Evolutionary conservation across 2,888 invertebrate genomes (phyloP).

Genomic region (Conchocele bisecta): DNA sequence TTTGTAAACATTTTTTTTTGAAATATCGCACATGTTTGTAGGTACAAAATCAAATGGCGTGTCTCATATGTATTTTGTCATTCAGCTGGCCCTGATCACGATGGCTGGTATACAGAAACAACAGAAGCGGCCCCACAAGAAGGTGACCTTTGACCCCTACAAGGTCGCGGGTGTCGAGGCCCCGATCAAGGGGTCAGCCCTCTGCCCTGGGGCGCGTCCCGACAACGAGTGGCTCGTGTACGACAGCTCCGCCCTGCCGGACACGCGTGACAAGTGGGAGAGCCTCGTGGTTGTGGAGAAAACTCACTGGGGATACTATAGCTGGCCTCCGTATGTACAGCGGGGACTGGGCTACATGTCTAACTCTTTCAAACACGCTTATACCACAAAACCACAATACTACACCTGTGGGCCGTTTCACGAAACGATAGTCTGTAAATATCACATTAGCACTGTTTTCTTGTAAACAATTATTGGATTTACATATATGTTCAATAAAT

Average conservation of each 20-base stretch:
- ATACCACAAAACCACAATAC: too few relatives aligned
- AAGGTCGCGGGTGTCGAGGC: slow-evolving; percentile 56
- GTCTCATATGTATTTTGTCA: slow-evolving; percentile 29
- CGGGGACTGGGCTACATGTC: too few relatives aligned
- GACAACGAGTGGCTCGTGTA: slow-evolving; percentile 91
- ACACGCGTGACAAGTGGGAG: slow-evolving; percentile 89
- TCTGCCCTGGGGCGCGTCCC: slow-evolving; percentile 84
- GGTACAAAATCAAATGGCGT: too few relatives aligned
- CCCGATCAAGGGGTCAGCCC: slow-evolving; percentile 13
- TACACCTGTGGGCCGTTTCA: too few relatives aligned
- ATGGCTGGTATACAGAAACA: slow-evolving; percentile 88
- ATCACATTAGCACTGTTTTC: too few relatives aligned
- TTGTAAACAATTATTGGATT: too few relatives aligned
- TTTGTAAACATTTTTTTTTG: neutral
- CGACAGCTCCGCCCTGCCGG: slow-evolving; percentile 86
- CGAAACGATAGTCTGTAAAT: too few relatives aligned
- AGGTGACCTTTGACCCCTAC: slow-evolving; percentile 85
- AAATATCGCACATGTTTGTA: too few relatives aligned
- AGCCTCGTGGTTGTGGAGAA: slow-evolving; percentile 88
- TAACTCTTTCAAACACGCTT: too few relatives aligned
- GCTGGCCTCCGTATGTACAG: slow-evolving; percentile 85
- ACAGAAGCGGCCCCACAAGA: slow-evolving; percentile 88
- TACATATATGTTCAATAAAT: too few relatives aligned
- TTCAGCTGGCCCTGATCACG: slow-evolving; percentile 86
- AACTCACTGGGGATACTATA: slow-evolving; percentile 85